Evolutionary conservation across 2,113 vertebrate genomes (phyloP).

Genomic region (Brienomyrus brachyistius): DNA sequence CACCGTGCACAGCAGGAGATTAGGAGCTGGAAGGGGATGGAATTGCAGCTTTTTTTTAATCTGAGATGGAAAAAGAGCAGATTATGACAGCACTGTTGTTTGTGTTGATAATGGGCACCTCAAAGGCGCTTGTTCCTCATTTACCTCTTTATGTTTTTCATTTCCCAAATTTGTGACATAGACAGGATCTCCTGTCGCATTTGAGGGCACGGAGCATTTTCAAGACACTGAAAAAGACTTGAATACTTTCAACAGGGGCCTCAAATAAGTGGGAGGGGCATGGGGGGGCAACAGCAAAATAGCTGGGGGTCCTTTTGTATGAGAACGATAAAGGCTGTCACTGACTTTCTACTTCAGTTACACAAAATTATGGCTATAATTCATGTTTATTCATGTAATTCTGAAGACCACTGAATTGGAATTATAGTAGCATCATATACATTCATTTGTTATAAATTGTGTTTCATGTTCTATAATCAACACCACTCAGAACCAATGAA

Average conservation of each 20-base stretch:
- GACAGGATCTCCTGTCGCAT: background rate
- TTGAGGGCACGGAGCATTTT: background rate
- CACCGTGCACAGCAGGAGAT: background rate
- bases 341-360: background rate
- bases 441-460: background rate
- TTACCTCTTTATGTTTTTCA: background rate
- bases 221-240: background rate
- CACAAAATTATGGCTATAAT: background rate
- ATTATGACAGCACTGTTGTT: background rate
- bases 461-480: background rate
- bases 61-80: background rate
- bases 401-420: background rate
- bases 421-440: background rate
- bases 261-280: background rate
- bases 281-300: background rate
- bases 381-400: background rate
- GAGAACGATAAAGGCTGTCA: background rate
- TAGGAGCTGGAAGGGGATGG: background rate
- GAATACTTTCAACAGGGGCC: background rate
- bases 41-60: background rate
- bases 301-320: background rate
- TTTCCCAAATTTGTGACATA: background rate
- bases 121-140: background rate
- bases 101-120: background rate
- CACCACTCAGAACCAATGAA: background rate